Percentiles rank a stretch among this genome's conserved stretches.
These are phyloP conservation scores for Pristis pectinata DNA, from an alignment of 2,797 vertebrate species.

Conservation along the genomic window DNA sequence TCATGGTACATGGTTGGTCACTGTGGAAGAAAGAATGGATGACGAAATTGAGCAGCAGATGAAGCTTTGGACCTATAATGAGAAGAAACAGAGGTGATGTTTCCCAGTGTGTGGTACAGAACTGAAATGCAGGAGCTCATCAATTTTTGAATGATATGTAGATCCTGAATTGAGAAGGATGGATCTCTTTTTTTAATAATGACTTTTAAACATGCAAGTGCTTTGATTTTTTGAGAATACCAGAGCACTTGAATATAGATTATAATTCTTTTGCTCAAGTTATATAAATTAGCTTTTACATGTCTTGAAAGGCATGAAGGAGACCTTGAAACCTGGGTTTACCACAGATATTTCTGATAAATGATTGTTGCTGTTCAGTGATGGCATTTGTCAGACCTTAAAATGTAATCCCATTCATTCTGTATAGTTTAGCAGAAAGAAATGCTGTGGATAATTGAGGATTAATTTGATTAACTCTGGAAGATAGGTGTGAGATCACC, in stretches of 20 bases:
- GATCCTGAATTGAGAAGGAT: neutral
- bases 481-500: neutral
- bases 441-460: neutral
- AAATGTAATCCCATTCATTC: neutral
- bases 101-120: neutral
- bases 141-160: neutral
- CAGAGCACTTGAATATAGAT: neutral
- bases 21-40: constrained; percentile 76
- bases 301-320: neutral
- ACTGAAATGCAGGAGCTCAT: neutral
- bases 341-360: neutral
- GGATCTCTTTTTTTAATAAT: neutral
- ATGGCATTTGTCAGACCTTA: neutral
- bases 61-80: constrained; percentile 77
- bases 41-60: constrained; percentile 67
- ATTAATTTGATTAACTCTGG: neutral
- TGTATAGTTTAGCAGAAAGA: neutral
- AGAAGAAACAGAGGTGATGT: constrained; percentile 77
- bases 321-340: neutral
- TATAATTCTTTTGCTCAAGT: neutral
- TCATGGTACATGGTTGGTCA: constrained; percentile 76
- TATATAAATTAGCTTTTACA: neutral
- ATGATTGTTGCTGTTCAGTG: neutral
- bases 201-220: neutral
- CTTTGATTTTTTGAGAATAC: neutral